Base-by-base conservation (phyloP, 1,140 invertebrate genomes). In the Trichogramma pretiosum region DNA sequence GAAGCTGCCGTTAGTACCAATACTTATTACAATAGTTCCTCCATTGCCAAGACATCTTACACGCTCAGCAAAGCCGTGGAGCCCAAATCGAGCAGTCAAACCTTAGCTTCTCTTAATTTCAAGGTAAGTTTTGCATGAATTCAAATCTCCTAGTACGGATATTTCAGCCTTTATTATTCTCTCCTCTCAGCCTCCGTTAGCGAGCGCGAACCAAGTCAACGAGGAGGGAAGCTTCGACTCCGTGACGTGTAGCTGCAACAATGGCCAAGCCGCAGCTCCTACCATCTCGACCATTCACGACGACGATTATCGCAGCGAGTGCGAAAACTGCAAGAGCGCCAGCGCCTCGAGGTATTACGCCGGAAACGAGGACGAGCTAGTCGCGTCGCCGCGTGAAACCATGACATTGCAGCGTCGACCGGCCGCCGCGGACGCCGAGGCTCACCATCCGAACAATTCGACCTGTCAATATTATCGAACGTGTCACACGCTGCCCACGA, bases 301-400 rank as follows among this genome's bases (percentile, higher is more conserved):
- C 46, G 73, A 81, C 37, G 84, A 86, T 65, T 86, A 85, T 60
- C 74, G 84, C 33, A 85, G 81, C 62, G 85, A 88, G 64, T 88
- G 85, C 65, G 84, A 87, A 65, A 88, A 88, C 68, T 88, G 85
- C 67, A 86, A 87, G 64, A 81, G 79, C 40, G 78, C 79, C 13
- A 79, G 76, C 48, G 80, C 80, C 47, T 80, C 81, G 46, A 73
- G 77, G 54, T 80, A 80, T 59, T 79, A 78, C 58, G 66, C 81
- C 39, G 70, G 78, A 59, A 76, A 78, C 34, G 78, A 82, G 45
- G 73, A 78, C 50, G 71, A 73, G 43, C 59, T 72, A 11, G 70
- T 74, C 21, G 67, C 73, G 19, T 71, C 69, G 40, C 71, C 74
- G 18, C 79, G 80, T 42, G 80, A 83, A 64, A 83, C 81, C 10